Conservation (phyloP, 1,140 invertebrate genomes). For the Asbolus verrucosus region DNA sequence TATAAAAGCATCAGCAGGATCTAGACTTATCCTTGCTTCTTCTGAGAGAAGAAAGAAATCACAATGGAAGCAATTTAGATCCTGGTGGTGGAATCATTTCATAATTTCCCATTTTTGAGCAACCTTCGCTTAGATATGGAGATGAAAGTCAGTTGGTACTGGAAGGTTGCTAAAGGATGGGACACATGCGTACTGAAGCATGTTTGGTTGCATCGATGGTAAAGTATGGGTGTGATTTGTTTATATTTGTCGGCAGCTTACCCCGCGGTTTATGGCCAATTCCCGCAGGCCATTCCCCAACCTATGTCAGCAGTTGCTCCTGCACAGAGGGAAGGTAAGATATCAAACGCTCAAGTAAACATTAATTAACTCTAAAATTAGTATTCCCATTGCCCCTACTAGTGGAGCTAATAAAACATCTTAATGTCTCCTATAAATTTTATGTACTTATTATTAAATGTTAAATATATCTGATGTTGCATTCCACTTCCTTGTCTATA, state of each 20-base stretch:
- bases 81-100: neutral
- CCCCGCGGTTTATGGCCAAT: constrained; percentile 94
- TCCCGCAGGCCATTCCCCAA: constrained; percentile 93
- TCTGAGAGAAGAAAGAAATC: no score
- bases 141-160: no score
- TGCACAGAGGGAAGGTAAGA: constrained; percentile 95
- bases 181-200: constrained; percentile 46
- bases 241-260: constrained; percentile 85
- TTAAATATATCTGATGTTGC: constrained; percentile 28
- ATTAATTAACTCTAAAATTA: constrained; percentile 46
- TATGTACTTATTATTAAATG: constrained; percentile 24
- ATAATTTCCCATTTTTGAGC: constrained; percentile 5
- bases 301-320: constrained; percentile 90
- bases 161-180: neutral
- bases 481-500: constrained; percentile 24
- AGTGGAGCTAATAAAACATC: constrained; percentile 15
- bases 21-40: no score
- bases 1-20: no score
- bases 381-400: constrained; percentile 27
- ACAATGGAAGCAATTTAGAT: no score
- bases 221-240: constrained; percentile 70
- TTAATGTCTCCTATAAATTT: constrained; percentile 21
- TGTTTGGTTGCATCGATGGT: constrained; percentile 61
- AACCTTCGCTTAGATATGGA: neutral
- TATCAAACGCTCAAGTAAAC: constrained; percentile 47